Evolutionary conservation across 2,797 vertebrate genomes (phyloP).

Genomic region (Tympanoctomys barrerae): DNA sequence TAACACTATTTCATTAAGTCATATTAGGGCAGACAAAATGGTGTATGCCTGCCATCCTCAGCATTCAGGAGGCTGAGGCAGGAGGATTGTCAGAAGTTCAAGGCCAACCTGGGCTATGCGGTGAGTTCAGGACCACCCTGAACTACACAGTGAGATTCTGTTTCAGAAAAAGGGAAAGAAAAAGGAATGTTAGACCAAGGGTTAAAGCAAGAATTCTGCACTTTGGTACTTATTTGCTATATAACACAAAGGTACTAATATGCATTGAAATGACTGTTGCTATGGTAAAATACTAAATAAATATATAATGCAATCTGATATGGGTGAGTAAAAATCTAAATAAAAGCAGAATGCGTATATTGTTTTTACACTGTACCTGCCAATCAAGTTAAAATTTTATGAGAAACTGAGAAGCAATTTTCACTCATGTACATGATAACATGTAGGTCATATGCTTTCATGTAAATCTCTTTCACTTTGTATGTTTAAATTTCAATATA

Average conservation of each 20-base stretch:
- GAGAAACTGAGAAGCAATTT: slow-evolving; percentile 87
- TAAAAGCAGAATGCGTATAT: slow-evolving; percentile 85
- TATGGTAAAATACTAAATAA: slow-evolving; percentile 85
- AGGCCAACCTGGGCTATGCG: neutral
- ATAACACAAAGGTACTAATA: slow-evolving; percentile 73
- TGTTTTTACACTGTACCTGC: slow-evolving; percentile 85
- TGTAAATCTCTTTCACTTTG: slow-evolving; percentile 88
- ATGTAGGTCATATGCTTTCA: slow-evolving; percentile 87
- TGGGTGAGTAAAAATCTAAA: slow-evolving; percentile 82
- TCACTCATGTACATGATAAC: slow-evolving; percentile 84
- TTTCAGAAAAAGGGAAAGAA: neutral
- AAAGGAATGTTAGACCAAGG: slow-evolving; percentile 19
- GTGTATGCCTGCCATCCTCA: neutral
- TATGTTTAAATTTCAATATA: slow-evolving; percentile 88
- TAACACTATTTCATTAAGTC: neutral
- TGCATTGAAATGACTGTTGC: slow-evolving; percentile 76
- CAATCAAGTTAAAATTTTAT: slow-evolving; percentile 87
- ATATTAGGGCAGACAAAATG: neutral
- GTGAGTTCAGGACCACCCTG: neutral
- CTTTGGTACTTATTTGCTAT: slow-evolving; percentile 66
- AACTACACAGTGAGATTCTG: neutral
- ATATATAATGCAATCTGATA: slow-evolving; percentile 81
- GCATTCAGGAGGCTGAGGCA: neutral
- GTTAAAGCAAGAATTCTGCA: slow-evolving; percentile 74
- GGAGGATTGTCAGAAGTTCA: neutral